Conservation (phyloP, 2,113 vertebrate species). For the Gymnocephalus cernua region DNA sequence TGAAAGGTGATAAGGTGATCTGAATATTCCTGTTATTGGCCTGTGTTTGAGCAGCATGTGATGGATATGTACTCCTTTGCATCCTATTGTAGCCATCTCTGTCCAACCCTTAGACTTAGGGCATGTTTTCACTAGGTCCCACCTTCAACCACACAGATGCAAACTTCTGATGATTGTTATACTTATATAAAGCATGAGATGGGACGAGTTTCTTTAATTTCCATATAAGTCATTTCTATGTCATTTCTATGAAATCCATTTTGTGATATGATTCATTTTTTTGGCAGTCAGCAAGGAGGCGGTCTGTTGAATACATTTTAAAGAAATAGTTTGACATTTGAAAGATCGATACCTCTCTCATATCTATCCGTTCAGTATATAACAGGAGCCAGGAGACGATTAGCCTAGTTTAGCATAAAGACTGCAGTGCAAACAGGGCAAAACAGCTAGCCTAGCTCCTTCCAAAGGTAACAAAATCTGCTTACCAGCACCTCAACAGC, state of each 20-base stretch:
- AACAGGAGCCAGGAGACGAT: neutral
- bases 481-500: neutral
- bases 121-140: slow-evolving; percentile 46
- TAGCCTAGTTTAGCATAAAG: neutral
- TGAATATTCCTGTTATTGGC: slow-evolving; percentile 98
- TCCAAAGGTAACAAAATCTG: neutral
- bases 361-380: neutral
- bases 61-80: slow-evolving; percentile 69
- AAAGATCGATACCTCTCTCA: neutral
- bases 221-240: slow-evolving; percentile 4
- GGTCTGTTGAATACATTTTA: neutral
- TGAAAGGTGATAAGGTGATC: slow-evolving; percentile 99
- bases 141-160: neutral
- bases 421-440: neutral
- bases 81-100: slow-evolving; percentile 29
- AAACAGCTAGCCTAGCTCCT: neutral
- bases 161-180: neutral
- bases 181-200: slow-evolving; percentile 78
- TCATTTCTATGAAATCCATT: slow-evolving; percentile 10
- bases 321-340: neutral
- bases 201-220: slow-evolving; percentile 4
- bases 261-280: slow-evolving; percentile 8
- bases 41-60: slow-evolving; percentile 86
- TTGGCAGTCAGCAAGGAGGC: neutral
- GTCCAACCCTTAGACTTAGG: slow-evolving; percentile 19